A percentile compares a stretch with the other conserved stretches of the same genome.
Conservation (phyloP, 2,888 invertebrate genomes). For the Diarsia dahlii region DNA sequence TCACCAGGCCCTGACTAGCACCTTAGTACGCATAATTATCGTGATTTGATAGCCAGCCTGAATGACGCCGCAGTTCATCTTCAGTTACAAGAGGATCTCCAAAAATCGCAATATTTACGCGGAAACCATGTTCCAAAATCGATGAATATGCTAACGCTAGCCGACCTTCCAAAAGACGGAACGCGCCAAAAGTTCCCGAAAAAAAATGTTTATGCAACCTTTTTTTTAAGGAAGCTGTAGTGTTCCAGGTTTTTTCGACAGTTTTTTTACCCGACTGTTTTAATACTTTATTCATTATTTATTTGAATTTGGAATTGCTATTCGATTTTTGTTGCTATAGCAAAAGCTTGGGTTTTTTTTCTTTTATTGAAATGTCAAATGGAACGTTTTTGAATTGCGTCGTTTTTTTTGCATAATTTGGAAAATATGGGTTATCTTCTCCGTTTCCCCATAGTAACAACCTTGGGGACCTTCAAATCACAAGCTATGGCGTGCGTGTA, state of each 20-base stretch:
- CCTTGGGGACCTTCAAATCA: conserved; percentile 9
- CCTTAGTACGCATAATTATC: no score
- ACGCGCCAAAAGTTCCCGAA: conserved; percentile 25
- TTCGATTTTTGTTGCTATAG: conserved; percentile 31
- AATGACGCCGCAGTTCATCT: not conserved
- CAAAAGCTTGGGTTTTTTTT: conserved; percentile 7
- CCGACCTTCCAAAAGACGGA: conserved; percentile 43
- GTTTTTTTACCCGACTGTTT: no score
- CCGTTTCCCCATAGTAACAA: not conserved
- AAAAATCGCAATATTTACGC: conserved; percentile 45
- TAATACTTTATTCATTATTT: conserved; percentile 23
- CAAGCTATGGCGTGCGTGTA: no score
- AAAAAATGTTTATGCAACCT: conserved; percentile 53
- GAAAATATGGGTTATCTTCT: conserved; percentile 10
- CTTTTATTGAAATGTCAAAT: not conserved
- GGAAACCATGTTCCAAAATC: conserved; percentile 46
- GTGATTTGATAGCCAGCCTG: no score
- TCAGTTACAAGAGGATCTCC: conserved; percentile 36
- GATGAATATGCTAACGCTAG: conserved; percentile 60
- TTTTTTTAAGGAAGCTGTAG: conserved; percentile 38
- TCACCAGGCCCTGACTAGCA: no score
- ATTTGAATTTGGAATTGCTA: conserved; percentile 31
- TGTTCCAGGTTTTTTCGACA: conserved; percentile 9
- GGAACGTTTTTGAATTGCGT: conserved; percentile 6
- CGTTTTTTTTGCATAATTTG: not conserved